Evolutionary conservation across 2,113 vertebrate species (phyloP).

Genomic region (Tonatia bakeri): DNA sequence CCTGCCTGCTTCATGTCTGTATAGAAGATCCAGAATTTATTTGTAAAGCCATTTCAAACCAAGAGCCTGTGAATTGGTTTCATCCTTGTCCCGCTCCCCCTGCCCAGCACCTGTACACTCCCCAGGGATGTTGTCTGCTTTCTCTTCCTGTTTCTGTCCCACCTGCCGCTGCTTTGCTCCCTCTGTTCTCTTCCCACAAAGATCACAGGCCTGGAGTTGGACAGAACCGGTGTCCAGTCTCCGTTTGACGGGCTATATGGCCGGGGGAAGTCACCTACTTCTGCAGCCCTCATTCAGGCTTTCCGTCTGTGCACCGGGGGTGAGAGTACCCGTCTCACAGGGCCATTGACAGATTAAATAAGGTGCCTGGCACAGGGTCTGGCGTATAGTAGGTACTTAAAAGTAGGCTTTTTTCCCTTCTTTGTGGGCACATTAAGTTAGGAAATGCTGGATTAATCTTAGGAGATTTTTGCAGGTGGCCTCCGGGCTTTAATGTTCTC

Average conservation of each 20-base stretch:
- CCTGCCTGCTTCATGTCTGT: not conserved
- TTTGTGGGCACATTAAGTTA: not conserved
- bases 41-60: not conserved
- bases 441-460: not conserved
- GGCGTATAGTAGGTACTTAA: not conserved
- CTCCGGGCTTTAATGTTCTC: not conserved
- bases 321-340: not conserved
- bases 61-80: not conserved
- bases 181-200: not conserved
- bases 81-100: not conserved
- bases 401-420: not conserved
- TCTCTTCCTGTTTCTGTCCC: not conserved
- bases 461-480: not conserved
- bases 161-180: not conserved
- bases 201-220: not conserved
- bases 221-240: not conserved
- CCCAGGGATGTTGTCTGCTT: not conserved
- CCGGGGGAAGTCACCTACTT: not conserved
- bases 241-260: not conserved
- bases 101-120: not conserved
- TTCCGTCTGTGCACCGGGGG: not conserved
- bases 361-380: not conserved
- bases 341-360: not conserved
- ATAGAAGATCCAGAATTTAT: not conserved
- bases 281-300: not conserved